Percentiles rank a stretch among this genome's conserved stretches.
phyloP scores from a whole-genome alignment of 2,797 vertebrate species.

The Catharus ustulatus region DNA sequence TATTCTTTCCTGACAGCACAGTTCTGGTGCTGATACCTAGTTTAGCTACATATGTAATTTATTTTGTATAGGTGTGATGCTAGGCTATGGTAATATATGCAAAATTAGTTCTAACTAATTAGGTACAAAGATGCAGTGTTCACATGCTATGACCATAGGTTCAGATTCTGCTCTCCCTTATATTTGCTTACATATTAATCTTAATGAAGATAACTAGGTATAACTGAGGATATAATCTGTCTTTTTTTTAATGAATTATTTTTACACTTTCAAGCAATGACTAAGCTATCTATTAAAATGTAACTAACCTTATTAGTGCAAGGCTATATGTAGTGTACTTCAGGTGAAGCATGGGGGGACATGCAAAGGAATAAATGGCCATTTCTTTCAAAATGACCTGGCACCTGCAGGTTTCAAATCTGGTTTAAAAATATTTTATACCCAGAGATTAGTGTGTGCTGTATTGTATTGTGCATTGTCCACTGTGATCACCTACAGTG shows the following conservation, averaged over 20 bases:
- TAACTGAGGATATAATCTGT: not conserved
- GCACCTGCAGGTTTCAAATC: not conserved
- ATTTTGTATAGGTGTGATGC: not conserved
- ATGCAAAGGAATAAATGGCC: not conserved
- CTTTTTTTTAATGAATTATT: not conserved
- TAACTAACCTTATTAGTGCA: not conserved
- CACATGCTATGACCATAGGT: not conserved
- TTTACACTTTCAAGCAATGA: not conserved
- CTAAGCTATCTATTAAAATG: not conserved
- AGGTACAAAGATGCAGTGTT: not conserved
- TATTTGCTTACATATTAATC: not conserved
- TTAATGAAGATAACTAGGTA: not conserved
- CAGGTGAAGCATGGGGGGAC: not conserved
- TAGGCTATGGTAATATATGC: not conserved
- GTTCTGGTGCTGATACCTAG: not conserved
- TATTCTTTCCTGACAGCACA: not conserved
- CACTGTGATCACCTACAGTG: not conserved
- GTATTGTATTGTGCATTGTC: too few species aligned
- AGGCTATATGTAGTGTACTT: not conserved
- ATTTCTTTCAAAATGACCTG: not conserved
- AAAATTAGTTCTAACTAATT: not conserved
- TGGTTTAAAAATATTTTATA: not conserved
- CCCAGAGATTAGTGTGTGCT: not conserved
- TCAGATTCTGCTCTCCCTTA: not conserved
- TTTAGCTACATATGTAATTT: not conserved